These are phyloP conservation scores for Lepus townsendii DNA, from an alignment of 2,797 vertebrate species.

Conservation along the genomic window DNA sequence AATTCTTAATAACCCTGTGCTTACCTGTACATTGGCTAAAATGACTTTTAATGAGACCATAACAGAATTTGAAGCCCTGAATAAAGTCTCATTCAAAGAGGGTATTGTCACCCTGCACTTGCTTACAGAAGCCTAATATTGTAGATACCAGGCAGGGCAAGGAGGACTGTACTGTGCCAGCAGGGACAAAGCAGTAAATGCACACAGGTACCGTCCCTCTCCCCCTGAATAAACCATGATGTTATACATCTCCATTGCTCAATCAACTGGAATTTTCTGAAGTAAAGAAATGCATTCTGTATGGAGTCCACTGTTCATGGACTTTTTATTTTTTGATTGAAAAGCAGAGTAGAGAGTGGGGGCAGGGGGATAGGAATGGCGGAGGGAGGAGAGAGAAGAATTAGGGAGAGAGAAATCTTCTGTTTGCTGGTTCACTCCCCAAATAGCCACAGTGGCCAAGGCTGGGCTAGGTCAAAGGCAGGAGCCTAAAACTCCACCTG, in stretches of 20 bases:
- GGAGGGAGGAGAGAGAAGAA: no score
- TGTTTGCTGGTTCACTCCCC: no score
- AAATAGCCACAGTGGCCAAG: no score
- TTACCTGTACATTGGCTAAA: neutral
- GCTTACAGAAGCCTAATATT: constrained; percentile 80
- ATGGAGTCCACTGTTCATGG: constrained; percentile 90
- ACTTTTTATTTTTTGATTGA: constrained; percentile 80
- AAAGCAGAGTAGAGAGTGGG: no score
- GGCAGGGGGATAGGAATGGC: no score
- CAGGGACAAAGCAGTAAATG: constrained; percentile 92
- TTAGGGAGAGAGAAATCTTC: no score
- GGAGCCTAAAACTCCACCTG: no score
- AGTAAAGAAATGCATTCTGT: constrained; percentile 93
- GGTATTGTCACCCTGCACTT: neutral
- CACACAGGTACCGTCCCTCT: constrained; percentile 84
- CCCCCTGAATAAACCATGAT: constrained; percentile 91
- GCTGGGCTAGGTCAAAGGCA: no score
- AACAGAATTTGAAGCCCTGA: neutral
- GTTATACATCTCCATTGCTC: constrained; percentile 97
- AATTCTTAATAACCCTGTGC: neutral
- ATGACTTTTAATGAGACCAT: neutral
- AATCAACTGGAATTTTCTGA: constrained; percentile 92
- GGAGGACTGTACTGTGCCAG: constrained; percentile 93
- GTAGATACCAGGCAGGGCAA: constrained; percentile 95
- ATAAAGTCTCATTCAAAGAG: neutral